Conservation (phyloP, 2,888 invertebrate genomes). For the Ceraclea dissimilis region DNA sequence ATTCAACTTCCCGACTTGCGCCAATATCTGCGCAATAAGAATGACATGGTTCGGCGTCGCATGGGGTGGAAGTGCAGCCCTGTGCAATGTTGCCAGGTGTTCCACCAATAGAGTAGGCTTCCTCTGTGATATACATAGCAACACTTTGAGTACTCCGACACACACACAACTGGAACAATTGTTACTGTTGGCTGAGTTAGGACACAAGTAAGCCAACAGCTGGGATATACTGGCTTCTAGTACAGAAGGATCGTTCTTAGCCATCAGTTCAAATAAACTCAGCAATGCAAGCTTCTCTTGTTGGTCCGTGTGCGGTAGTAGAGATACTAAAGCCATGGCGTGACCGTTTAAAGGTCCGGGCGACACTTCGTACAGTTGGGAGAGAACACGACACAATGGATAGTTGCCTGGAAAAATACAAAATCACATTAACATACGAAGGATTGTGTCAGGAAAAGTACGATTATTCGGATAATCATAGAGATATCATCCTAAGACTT, state of each 20-base stretch:
- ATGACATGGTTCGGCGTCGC: slow-evolving; percentile 57
- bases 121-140: slow-evolving; percentile 65
- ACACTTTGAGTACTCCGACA: slow-evolving; percentile 51
- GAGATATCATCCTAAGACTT: too few species aligned
- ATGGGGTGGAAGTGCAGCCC: slow-evolving; percentile 52
- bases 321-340: slow-evolving; percentile 70
- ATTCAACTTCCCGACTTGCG: slow-evolving; percentile 63
- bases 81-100: slow-evolving; percentile 61
- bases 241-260: slow-evolving; percentile 71
- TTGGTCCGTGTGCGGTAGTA: slow-evolving; percentile 76
- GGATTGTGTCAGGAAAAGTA: too few species aligned
- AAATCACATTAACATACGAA: too few species aligned
- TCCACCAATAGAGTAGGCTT: slow-evolving; percentile 63
- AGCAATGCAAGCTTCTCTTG: slow-evolving; percentile 81
- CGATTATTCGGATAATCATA: too few species aligned
- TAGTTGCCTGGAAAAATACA: slow-evolving; percentile 65
- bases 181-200: slow-evolving; percentile 36
- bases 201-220: slow-evolving; percentile 67
- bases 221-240: slow-evolving; percentile 76
- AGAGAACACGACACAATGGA: slow-evolving; percentile 77
- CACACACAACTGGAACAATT: slow-evolving; percentile 44
- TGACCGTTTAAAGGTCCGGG: slow-evolving; percentile 80
- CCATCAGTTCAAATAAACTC: slow-evolving; percentile 74
- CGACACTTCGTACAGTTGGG: slow-evolving; percentile 84
- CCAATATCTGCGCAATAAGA: slow-evolving; percentile 61